Conservation (phyloP, 2,888 invertebrate species). For the Cyaniris semiargus region DNA sequence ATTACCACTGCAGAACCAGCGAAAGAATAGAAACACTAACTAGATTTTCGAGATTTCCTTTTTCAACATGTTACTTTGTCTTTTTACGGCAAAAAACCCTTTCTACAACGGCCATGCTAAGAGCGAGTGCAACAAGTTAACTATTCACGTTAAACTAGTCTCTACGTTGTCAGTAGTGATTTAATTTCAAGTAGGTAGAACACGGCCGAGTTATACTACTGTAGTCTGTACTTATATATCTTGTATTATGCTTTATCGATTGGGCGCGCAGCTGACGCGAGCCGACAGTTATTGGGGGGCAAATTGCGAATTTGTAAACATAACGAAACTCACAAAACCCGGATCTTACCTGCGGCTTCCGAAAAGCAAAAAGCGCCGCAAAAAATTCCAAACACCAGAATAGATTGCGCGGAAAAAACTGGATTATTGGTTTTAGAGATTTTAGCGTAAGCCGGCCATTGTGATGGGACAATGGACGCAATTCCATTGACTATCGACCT, state of each 20-base stretch:
- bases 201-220: too few relatives aligned
- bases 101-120: too few relatives aligned
- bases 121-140: too few relatives aligned
- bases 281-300: slow-evolving; percentile 71
- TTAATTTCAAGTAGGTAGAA: too few relatives aligned
- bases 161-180: too few relatives aligned
- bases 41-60: too few relatives aligned
- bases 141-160: too few relatives aligned
- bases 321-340: slow-evolving; percentile 70
- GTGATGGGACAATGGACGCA: slow-evolving; percentile 44
- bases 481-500: slow-evolving; percentile 66
- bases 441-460: slow-evolving; percentile 43
- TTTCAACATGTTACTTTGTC: too few relatives aligned
- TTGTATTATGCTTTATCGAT: slow-evolving; percentile 47
- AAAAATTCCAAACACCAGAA: slow-evolving; percentile 72
- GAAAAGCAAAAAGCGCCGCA: slow-evolving; percentile 69
- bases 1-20: too few relatives aligned
- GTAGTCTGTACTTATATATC: too few relatives aligned
- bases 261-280: slow-evolving; percentile 70
- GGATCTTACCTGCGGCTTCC: slow-evolving; percentile 81
- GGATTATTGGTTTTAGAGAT: slow-evolving; percentile 65
- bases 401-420: slow-evolving; percentile 69
- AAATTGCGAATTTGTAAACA: slow-evolving; percentile 77
- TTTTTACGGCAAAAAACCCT: too few relatives aligned
- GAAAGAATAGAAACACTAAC: background rate